A percentile compares a stretch with the other conserved stretches of the same genome.
Conservation (phyloP, 2,888 invertebrate genomes). For the Drosophila recens region DNA sequence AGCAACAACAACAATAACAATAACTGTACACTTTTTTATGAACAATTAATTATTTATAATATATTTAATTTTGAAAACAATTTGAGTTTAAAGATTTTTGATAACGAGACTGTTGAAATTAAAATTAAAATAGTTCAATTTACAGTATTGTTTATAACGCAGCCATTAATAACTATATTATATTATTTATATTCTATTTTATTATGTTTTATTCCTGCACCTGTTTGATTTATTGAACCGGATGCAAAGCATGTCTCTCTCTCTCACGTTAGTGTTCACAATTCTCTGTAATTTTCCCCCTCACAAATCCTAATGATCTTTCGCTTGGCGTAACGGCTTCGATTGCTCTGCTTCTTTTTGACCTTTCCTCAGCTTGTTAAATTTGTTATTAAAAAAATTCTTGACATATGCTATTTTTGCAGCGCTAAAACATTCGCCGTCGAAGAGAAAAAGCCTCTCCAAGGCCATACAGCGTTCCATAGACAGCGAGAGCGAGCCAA, state of each 20-base stretch:
- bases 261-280: slow-evolving; percentile 68
- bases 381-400: slow-evolving; percentile 7
- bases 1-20: slow-evolving; percentile 44
- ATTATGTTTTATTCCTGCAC: slow-evolving; percentile 35
- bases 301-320: slow-evolving; percentile 16
- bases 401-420: slow-evolving; percentile 72
- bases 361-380: neutral
- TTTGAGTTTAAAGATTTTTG: neutral
- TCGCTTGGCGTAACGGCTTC: slow-evolving; percentile 56
- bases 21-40: slow-evolving; percentile 5
- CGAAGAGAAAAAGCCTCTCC: slow-evolving; percentile 96
- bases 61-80: neutral
- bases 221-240: slow-evolving; percentile 51
- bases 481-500: slow-evolving; percentile 90
- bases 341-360: slow-evolving; percentile 41
- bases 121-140: neutral
- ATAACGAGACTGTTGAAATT: neutral
- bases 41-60: neutral
- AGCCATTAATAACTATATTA: slow-evolving; percentile 2
- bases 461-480: slow-evolving; percentile 89
- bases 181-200: slow-evolving; percentile 19
- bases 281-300: slow-evolving; percentile 29
- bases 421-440: slow-evolving; percentile 98
- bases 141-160: neutral
- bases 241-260: slow-evolving; percentile 73